Base-by-base conservation (phyloP, 1,140 invertebrate species). In the Myzus persicae region DNA sequence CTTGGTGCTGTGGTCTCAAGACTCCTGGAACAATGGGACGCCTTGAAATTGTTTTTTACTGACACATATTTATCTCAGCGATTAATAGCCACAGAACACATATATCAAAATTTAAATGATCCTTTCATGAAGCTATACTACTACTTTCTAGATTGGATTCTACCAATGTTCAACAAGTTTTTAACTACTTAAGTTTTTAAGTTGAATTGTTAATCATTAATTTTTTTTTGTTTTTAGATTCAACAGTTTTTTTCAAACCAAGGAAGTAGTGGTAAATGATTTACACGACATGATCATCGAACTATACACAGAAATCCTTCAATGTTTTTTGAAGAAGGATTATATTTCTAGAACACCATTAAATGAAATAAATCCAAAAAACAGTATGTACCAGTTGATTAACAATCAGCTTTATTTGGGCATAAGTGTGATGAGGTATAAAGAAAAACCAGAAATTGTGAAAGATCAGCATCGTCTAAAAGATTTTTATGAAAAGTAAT, bases 1-100 rank as follows among this genome's bases (percentile, higher is more conserved):
- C 76, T 94, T n/a, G 38, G 85, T 31, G 92, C 93, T 93, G 94
- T 94, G 1, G 94, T 95, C 26, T 84, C 94, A 31, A 44, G 94
- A 90, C 91, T 95, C 36, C 42, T 95, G 38, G 94, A 95, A 48
- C 94, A 94, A 76, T 94, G 94, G 94, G 94, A 94, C 7, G 93
- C 94, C 24, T 84, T 95, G n/a, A 93, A 85, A 24, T 76, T 94
- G 22, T 95, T 93, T 94, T 94, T 94, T 82, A 6, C 82, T 18
- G 40, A 84, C 9, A 20, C 82, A 38, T 84, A 84, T 18, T 42
- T 84, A 8, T 11, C n/a, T 24, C 82, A 84, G 31, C 22, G 82
- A 1, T 84, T 84, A 42, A 42, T 84, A 84, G 6, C 36, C 26
- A 84, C 82, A 7, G 82, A 42, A 20, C 82, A 42, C 5, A 84